phyloP scores from a whole-genome alignment of 1,140 invertebrate species.

The Chymomyza costata region DNA sequence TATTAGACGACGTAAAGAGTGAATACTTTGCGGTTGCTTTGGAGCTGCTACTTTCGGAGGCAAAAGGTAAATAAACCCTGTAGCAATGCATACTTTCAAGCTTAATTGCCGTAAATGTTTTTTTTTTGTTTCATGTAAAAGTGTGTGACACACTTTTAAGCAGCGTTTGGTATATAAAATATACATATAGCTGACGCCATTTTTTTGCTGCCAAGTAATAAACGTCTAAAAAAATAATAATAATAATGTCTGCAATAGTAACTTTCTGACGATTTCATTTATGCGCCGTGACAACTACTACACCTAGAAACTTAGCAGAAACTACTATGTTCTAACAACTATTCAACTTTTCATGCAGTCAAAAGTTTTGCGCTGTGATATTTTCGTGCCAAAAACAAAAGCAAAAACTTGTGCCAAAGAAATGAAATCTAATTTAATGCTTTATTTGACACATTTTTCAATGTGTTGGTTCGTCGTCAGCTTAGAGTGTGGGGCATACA shows the following conservation, averaged over 20 bases:
- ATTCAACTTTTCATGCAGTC: too few relatives aligned
- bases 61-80: too few relatives aligned
- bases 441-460: slow-evolving; percentile 63
- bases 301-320: too few relatives aligned
- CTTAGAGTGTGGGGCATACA: slow-evolving; percentile 21
- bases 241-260: too few relatives aligned
- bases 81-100: slow-evolving; percentile 38
- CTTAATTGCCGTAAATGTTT: slow-evolving; percentile 23
- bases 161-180: neutral
- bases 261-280: slow-evolving; percentile 53
- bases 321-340: too few relatives aligned
- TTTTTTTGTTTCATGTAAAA: too few relatives aligned
- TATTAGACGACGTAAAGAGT: slow-evolving; percentile 44
- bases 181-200: neutral
- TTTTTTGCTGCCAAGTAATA: slow-evolving; percentile 28
- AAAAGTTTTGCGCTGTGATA: slow-evolving; percentile 23
- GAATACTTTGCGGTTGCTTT: slow-evolving; percentile 49
- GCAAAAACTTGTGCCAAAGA: slow-evolving; percentile 10
- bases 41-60: slow-evolving; percentile 1
- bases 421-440: slow-evolving; percentile 59
- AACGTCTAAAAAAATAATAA: slow-evolving; percentile 47
- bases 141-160: neutral
- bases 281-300: slow-evolving; percentile 11
- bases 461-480: neutral
- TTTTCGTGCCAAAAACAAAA: slow-evolving; percentile 34